Base-by-base conservation (phyloP, 2,113 vertebrate species). In the Caloenas nicobarica region DNA sequence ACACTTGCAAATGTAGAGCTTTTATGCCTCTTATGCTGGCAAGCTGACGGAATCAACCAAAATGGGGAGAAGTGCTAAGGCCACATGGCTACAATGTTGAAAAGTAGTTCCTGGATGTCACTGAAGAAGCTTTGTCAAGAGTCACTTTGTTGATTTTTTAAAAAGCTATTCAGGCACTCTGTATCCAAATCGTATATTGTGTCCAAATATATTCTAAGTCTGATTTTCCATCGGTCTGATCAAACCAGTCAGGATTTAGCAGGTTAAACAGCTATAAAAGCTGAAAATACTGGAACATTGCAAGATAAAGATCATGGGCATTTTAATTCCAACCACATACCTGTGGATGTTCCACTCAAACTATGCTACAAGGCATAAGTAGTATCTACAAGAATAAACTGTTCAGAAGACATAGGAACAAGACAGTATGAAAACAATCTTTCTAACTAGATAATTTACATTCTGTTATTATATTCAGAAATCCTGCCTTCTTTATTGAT, bases 321-420 rank as follows among this genome's bases (percentile, higher is more conserved):
- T 85, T 92, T 88, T 91, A 95, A 89, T 84, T 86, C 29, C 36
- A 91, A 61, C 22, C 42, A 72, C 65, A 88, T 72, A 60, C 21
- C 0, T 18, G 65, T 0, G 0, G 42, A 81, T 85, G 9, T 71
- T 84, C 29, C 16, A 64, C 38, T 91, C 65, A 53, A 85, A 71
- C 73, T 71, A 38, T 13, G 29, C 77, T 76, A 31, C 48, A 87
- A 81, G 33, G 25, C n/a, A n/a, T 74, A 90, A 83, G 25, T 34
- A 83, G 16, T 40, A 57, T 62, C 76, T 70, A n/a, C 14, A 78
- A 34, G 65, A 93, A 91, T 62, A 94, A 88, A 81, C 70, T 81
- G n/a, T 44, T 92, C 53, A 68, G 62, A 78, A 68, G 58, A 78
- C 69, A 44, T 21, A 80, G 34, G 53, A 79, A 79, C 13, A 76